Base-by-base conservation (phyloP, 2,797 vertebrate genomes). In the Simalia tracyae region DNA sequence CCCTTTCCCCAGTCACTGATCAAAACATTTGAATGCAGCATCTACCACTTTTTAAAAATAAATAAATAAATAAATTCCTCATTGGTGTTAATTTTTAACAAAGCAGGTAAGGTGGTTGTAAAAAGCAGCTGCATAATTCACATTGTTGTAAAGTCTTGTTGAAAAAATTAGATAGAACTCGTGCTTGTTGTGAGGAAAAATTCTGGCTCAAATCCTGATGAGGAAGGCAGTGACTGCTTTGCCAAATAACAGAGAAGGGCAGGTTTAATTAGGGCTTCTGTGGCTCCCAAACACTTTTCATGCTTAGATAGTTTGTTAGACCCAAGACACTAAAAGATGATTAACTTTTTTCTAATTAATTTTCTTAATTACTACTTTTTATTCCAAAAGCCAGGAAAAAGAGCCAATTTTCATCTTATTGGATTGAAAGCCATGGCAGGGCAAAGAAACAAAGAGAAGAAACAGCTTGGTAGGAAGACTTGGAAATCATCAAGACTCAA, bases 311-410 rank as follows among this genome's bases (percentile, higher is more conserved):
- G 64, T 91, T 86, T 89, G 87, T 86, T 81, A 92, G 76, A 81
- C 54, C 88, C 88, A 60, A 89, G 93, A 90, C 89, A 93, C 54
- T 28, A 57, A 84, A 56, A 72, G 28, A 90, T 90, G 91, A 92
- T 92, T 93, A 93, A 93, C 93, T 93, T 92, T 92, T 81, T 93
- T 72, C 60, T 93, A 92, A 93, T 90, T 85, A 92, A 66, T 90
- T 92, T 93, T 93, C 84, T 92, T 89, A 72, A 93, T 93, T 90
- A 84, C 68, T 61, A 87, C 60, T 92, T 91, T 86, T 90, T 90
- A 89, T 76, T 91, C 14, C 42, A 22, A 91, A 85, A 89, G 63
- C 61, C 87, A 93, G 87, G 8, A 91, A 86, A n/a, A 91, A 19
- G 50, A 63, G 84, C 91, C 93, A 92, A 59, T 84, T 90, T 93